Base-by-base conservation (phyloP, 2,113 vertebrate species). In the Spermophilus dauricus region DNA sequence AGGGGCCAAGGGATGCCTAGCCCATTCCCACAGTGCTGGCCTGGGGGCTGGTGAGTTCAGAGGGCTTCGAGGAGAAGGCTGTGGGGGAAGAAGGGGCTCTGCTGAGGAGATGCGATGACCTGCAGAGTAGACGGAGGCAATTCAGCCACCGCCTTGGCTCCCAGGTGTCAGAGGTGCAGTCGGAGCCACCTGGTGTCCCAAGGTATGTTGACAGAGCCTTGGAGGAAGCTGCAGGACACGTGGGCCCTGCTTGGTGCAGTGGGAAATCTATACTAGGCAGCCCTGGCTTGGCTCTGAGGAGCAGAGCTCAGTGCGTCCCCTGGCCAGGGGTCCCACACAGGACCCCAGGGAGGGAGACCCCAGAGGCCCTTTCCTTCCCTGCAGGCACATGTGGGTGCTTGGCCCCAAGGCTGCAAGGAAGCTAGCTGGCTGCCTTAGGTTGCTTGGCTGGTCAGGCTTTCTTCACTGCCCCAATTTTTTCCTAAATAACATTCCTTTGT, bases 111-210 rank as follows among this genome's bases (percentile, higher is more conserved):
- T 13, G 12, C 2, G 1, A 78, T 26, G 26, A 30, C 32, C 34
- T 51, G 39, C 65, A 72, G 70, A 58, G 58, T 39, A 63, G 61
- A 28, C 8, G 4, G 56, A n/a, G 4, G 34, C 69, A 63, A 4
- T 34, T 5, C 14, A 56, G 24, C 70, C 8, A 65, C 5, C 63
- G 0, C 2, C 32, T 83, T 69, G 2, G 87, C 30, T 45, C 7
- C 0, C 0, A 0, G 6, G 5, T 13, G 22, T 11, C n/a, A 45
- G n/a, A 5, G n/a, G 3, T 5, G 16, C 34, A 22, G 39, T 45
- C 51, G 8, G 81, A 58, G 56, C 2, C 20, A 8, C 20, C 2
- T 58, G 56, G 56, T 58, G 56, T 17, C 20, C 1, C 5, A 24
- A 67, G 56, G 22, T 13, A 2, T 56, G 28, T 53, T 2, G 56